These are phyloP conservation scores for Julus scanicus DNA, from an alignment of 2,888 invertebrate species.

Conservation along the genomic window DNA sequence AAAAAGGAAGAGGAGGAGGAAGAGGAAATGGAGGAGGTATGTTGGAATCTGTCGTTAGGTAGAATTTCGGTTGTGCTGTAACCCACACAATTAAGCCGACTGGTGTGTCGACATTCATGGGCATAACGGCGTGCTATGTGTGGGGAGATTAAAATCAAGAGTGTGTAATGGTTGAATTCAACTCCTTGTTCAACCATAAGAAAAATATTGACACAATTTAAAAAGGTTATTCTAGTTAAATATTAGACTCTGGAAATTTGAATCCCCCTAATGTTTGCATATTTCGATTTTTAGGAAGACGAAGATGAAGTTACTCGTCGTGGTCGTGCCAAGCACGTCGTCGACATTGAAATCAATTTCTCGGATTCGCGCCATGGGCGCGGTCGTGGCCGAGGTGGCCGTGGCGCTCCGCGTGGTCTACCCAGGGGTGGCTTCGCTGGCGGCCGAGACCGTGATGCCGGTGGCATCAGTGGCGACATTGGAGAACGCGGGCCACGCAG, in stretches of 20 bases:
- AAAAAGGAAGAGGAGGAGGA: slow-evolving; percentile 78
- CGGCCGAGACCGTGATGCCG: slow-evolving; percentile 25
- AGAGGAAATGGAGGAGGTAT: slow-evolving; percentile 64
- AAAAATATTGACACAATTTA: neutral
- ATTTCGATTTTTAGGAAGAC: slow-evolving; percentile 69
- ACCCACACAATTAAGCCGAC: neutral
- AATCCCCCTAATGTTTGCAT: neutral
- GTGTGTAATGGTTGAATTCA: slow-evolving; percentile 8
- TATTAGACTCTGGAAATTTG: no score
- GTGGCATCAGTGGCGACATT: slow-evolving; percentile 44
- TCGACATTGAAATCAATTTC: slow-evolving; percentile 90
- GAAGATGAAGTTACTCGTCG: slow-evolving; percentile 69
- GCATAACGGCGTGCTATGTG: neutral
- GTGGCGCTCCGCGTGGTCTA: slow-evolving; percentile 67
- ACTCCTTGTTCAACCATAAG: neutral
- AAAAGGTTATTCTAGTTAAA: neutral
- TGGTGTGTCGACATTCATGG: neutral
- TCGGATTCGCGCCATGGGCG: slow-evolving; percentile 79
- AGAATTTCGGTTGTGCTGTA: neutral
- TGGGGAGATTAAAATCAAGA: neutral
- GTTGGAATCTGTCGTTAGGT: neutral
- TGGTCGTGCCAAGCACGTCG: slow-evolving; percentile 84
- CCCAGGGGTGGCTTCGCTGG: slow-evolving; percentile 53
- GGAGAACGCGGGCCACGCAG: slow-evolving; percentile 61
- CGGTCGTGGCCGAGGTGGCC: slow-evolving; percentile 66